Evolutionary conservation across 1,140 invertebrate genomes (phyloP).

Genomic region (Dinoponera quadriceps): DNA sequence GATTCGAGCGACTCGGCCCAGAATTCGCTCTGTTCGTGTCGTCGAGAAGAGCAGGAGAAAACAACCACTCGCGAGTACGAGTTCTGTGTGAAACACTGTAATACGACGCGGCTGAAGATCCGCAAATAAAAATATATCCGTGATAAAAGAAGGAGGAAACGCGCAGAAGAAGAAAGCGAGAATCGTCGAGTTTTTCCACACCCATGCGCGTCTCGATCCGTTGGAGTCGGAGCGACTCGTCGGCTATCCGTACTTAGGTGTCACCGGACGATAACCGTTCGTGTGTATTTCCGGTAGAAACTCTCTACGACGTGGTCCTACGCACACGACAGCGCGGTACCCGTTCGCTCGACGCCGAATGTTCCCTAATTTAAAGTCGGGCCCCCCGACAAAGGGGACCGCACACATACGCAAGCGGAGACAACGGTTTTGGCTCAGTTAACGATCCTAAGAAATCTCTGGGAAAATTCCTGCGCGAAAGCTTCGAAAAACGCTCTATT

Average conservation of each 20-base stretch:
- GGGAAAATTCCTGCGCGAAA: slow-evolving; percentile 64
- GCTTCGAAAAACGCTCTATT: slow-evolving; percentile 66
- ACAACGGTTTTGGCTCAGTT: slow-evolving; percentile 57
- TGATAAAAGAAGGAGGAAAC: too few species aligned
- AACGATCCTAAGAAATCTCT: slow-evolving; percentile 65
- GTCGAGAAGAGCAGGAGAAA: too few species aligned
- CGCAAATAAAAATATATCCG: too few species aligned
- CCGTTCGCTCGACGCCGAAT: too few species aligned
- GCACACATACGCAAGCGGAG: slow-evolving; percentile 48
- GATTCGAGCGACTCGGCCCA: too few species aligned
- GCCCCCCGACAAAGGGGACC: background rate
- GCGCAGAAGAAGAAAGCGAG: too few species aligned
- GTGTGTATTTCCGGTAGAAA: background rate
- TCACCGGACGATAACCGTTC: background rate
- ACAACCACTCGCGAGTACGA: too few species aligned
- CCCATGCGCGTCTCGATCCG: too few species aligned
- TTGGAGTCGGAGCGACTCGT: background rate
- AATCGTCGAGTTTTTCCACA: too few species aligned
- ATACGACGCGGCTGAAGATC: too few species aligned
- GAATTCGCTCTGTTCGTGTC: too few species aligned
- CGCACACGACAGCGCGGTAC: background rate
- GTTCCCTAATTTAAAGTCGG: slow-evolving; percentile 10
- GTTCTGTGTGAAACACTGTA: too few species aligned
- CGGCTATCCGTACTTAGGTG: slow-evolving; percentile 33
- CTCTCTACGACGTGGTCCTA: slow-evolving; percentile 35